Evolutionary conservation across 2,888 invertebrate genomes (phyloP).

Genomic region (Latrodectus hesperus): DNA sequence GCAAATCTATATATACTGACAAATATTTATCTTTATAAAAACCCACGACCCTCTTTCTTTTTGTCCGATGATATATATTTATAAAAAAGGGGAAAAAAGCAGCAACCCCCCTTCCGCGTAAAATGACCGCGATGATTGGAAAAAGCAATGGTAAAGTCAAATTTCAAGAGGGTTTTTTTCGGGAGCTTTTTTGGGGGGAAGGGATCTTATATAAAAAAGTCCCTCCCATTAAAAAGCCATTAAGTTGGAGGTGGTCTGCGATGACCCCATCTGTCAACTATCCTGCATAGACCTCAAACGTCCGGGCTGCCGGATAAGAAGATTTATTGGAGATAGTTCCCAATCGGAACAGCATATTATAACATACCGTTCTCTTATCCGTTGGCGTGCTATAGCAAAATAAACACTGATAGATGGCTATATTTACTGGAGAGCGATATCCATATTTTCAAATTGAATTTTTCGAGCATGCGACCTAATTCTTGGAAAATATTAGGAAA

Average conservation of each 20-base stretch:
- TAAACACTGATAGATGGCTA: too few species aligned
- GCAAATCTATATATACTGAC: slow-evolving; percentile 36
- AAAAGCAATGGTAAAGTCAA: slow-evolving; percentile 39
- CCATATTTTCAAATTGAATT: too few species aligned
- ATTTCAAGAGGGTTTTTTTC: slow-evolving; percentile 24
- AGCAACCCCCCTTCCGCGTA: slow-evolving; percentile 25
- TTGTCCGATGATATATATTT: not conserved
- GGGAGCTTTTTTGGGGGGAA: not conserved
- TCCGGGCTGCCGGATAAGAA: slow-evolving; percentile 46
- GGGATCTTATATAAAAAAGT: slow-evolving; percentile 32
- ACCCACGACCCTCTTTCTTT: not conserved
- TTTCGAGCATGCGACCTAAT: too few species aligned
- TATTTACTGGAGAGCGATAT: too few species aligned
- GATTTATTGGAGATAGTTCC: slow-evolving; percentile 39
- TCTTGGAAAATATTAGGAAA: too few species aligned
- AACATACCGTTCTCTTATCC: too few species aligned
- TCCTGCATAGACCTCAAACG: slow-evolving; percentile 35
- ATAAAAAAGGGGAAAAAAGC: not conserved
- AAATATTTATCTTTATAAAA: slow-evolving; percentile 59
- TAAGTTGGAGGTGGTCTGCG: slow-evolving; percentile 60
- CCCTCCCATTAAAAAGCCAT: slow-evolving; percentile 66
- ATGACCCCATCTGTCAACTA: slow-evolving; percentile 68
- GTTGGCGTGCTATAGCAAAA: too few species aligned
- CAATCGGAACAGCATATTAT: not conserved
- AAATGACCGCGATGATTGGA: slow-evolving; percentile 59